These are phyloP conservation scores for Drosophila nasuta DNA, from an alignment of 1,140 invertebrate genomes.

Conservation along the genomic window DNA sequence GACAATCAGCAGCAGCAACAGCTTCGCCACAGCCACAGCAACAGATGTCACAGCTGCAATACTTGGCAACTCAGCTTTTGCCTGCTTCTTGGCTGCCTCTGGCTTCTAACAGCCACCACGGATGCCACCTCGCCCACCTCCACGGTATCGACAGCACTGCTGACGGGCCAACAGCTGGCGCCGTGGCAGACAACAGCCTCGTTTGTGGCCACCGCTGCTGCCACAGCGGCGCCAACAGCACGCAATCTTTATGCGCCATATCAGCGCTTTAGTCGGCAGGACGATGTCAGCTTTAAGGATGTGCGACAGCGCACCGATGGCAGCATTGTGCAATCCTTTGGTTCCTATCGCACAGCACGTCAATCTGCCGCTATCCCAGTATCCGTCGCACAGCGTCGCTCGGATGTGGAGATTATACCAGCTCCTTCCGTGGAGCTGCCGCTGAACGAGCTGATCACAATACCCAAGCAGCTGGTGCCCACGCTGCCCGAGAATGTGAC, in stretches of 20 bases:
- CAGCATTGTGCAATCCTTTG: conserved; percentile 72
- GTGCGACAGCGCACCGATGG: conserved; percentile 70
- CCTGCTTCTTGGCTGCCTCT: conserved; percentile 55
- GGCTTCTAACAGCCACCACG: conserved; percentile 44
- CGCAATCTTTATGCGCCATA: conserved; percentile 81
- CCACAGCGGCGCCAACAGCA: conserved; percentile 54
- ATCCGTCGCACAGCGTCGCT: conserved; percentile 62
- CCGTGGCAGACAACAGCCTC: conserved; percentile 60
- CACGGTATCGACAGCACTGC: conserved; percentile 48
- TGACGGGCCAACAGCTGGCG: conserved; percentile 64
- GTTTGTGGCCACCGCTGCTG: conserved; percentile 25
- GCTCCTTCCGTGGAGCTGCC: conserved; percentile 73
- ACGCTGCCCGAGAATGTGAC: conserved; percentile 74
- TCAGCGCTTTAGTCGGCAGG: conserved; percentile 74
- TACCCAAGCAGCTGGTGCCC: conserved; percentile 81
- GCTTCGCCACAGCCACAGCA: conserved; percentile 6
- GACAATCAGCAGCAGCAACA: conserved; percentile 37
- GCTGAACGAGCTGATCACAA: conserved; percentile 68
- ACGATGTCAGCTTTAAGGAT: conserved; percentile 74
- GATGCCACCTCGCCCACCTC: conserved; percentile 45
- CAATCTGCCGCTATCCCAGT: conserved; percentile 3
- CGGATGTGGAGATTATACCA: conserved; percentile 71
- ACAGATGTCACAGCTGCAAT: conserved; percentile 2
- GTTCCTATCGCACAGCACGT: conserved; percentile 73
- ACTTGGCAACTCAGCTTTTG: conserved; percentile 60